phyloP scores from a whole-genome alignment of 2,888 invertebrate genomes.

The Metopia argyrocephala region DNA sequence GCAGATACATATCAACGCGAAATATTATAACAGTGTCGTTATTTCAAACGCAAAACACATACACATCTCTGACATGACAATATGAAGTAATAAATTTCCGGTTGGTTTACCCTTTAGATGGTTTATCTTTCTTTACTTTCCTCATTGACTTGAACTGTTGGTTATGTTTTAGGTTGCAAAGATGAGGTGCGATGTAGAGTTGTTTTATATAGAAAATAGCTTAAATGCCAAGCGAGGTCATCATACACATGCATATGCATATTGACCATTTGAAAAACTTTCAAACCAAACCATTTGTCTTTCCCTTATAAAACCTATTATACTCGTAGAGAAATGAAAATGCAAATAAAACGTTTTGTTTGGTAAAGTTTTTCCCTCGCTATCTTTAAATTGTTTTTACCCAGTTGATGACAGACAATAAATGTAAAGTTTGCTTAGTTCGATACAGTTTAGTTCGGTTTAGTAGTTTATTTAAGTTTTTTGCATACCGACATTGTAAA shows the following conservation, averaged over 20 bases:
- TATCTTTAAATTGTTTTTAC: neutral
- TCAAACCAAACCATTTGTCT: neutral
- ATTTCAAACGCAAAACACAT: slow-evolving; percentile 59
- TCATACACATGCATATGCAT: slow-evolving; percentile 13
- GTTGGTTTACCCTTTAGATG: slow-evolving; percentile 69
- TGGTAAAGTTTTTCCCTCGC: neutral
- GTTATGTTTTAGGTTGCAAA: neutral
- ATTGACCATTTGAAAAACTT: slow-evolving; percentile 36
- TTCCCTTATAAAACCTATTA: neutral
- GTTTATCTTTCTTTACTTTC: slow-evolving; percentile 64
- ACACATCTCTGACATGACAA: slow-evolving; percentile 62
- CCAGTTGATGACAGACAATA: slow-evolving; percentile 62
- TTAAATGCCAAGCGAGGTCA: slow-evolving; percentile 36
- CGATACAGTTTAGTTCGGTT: neutral
- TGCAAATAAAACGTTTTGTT: slow-evolving; percentile 6
- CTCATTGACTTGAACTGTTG: slow-evolving; percentile 10
- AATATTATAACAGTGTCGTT: slow-evolving; percentile 51
- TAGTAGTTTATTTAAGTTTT: neutral
- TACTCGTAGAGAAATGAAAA: neutral
- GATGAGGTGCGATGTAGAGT: slow-evolving; percentile 7
- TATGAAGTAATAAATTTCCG: slow-evolving; percentile 74
- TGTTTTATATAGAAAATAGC: slow-evolving; percentile 38
- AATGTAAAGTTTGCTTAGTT: slow-evolving; percentile 30
- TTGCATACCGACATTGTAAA: slow-evolving; percentile 60
- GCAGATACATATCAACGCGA: slow-evolving; percentile 43